Evolutionary conservation across 2,113 vertebrate genomes (phyloP), one percentile per base, ranked within the genome.

Genomic region (Mixornis gularis): DNA sequence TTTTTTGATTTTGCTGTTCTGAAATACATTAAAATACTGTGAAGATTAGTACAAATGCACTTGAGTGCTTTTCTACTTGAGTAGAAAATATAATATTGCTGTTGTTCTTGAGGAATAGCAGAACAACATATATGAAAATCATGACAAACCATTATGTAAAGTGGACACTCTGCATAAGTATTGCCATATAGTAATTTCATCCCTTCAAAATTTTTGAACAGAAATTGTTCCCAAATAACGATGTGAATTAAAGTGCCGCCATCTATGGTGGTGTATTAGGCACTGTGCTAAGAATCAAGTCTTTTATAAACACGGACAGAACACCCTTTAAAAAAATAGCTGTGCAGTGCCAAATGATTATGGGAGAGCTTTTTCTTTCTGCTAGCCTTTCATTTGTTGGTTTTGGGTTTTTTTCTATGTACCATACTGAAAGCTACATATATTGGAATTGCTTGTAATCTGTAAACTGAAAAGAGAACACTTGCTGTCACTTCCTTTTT

Each of bases 391-490:
- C 3, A 14, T 87, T 89, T 49, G 5, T 14, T 40, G 16, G 4
- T 48, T 26, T 44, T 44, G 10, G 21, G 30, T 24, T 44, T 38
- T 48, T 55, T 73, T 2, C 5, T 16, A 2, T 18, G 29, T 51
- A 36, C 38, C 1, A 2, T 48, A 77, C 52, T 73, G n/a, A 91
- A 93, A 94, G n/a, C 41, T 90, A 69, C 40, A 44, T 32, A 21
- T 56, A 52, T 66, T 72, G 29, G 68, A 87, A 79, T 49, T 79
- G 43, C 63, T 85, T 85, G 27, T 84, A 84, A 52, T 87, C 40
- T 80, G 27, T 78, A 81, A 92, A 92, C 73, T 84, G 80, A 81
- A 89, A 88, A 90, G 56, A 74, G 69, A 87, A 78, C 24, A 27
- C 82, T 86, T 82, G 49, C 41, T 86, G 32, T 52, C 59, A 74